Percentiles rank a stretch among this genome's conserved stretches.
Conservation (phyloP, 1,140 invertebrate species). For the Bombus cullumanus region DNA sequence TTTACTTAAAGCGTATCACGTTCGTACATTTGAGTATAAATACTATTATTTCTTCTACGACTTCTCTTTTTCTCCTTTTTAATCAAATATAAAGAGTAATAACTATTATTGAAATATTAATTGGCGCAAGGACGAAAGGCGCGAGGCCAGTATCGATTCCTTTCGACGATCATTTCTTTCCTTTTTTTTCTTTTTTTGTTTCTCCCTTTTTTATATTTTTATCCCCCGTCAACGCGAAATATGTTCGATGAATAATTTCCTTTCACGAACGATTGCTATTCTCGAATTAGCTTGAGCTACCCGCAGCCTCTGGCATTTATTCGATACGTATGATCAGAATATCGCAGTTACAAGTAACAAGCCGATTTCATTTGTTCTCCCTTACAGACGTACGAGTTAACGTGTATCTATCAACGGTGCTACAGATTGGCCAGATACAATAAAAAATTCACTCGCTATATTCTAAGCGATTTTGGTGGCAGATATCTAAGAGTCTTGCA, state of each 20-base stretch:
- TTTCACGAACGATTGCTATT: slow-evolving; percentile 57
- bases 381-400: slow-evolving; percentile 45
- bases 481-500: not conserved
- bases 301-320: slow-evolving; percentile 60
- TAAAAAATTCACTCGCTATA: slow-evolving; percentile 55
- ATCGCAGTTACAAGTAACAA: slow-evolving; percentile 62
- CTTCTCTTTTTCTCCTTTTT: not conserved
- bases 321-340: slow-evolving; percentile 58
- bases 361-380: slow-evolving; percentile 58
- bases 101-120: slow-evolving; percentile 30
- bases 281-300: slow-evolving; percentile 62
- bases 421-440: slow-evolving; percentile 34
- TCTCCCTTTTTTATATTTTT: not conserved
- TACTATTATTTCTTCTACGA: not conserved
- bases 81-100: not conserved
- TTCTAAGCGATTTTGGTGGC: slow-evolving; percentile 11
- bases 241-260: slow-evolving; percentile 64
- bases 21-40: not conserved
- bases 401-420: slow-evolving; percentile 53
- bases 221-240: slow-evolving; percentile 31
- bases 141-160: slow-evolving; percentile 15
- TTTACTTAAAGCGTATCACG: not conserved
- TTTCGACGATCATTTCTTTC: not conserved
- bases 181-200: not conserved
- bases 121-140: not conserved